Base-by-base conservation (phyloP, 1,140 invertebrate genomes). In the Himalopsyche phryganea region DNA sequence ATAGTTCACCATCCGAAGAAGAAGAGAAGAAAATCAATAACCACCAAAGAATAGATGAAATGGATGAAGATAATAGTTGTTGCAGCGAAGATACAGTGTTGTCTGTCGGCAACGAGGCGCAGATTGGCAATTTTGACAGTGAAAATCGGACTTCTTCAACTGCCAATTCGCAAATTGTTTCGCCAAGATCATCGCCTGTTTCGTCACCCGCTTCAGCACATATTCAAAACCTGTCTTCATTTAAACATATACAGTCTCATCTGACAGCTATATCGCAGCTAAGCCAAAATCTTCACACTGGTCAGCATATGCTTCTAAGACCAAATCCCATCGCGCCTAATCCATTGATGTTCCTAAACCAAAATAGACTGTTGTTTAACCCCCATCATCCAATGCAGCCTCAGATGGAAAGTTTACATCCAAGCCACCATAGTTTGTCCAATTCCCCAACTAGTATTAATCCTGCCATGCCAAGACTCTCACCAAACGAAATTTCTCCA, bases 1-100 rank as follows among this genome's bases (percentile, higher is more conserved):
- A 44, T 19, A 48, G 52, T 20, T 56, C 54, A 9, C 40, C 56
- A 1, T 36, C 70, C 1, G 71, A 75, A 9, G 70, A 74, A 23
- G 72, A 75, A 17, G 67, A 70, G 33, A 65, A 67, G 18, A 63
- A 63, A 17, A 68, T 18, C 10, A 53, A 52, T 56, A 49, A 66
- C 68, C 47, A 66, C 68, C 5, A 47, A 46, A 40, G 71, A 69
- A 64, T 69, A 69, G 14, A 73, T 71, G 58, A 77, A 72, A 70
- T 76, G 15, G 76, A 76, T 44, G 71, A 73, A 42, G 75, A 80
- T 41, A 76, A 77, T 32, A 82, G 80, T 38, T 85, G 83, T 58
- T 81, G 81, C 63, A 85, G 84, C 61, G 82, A 85, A 60, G 83
- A 83, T 56, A 86, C 84, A 1, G 84, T 85, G 1, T 58, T 86